Base-by-base conservation (phyloP, 2,888 invertebrate species). In the Trichogramma evanescens region DNA sequence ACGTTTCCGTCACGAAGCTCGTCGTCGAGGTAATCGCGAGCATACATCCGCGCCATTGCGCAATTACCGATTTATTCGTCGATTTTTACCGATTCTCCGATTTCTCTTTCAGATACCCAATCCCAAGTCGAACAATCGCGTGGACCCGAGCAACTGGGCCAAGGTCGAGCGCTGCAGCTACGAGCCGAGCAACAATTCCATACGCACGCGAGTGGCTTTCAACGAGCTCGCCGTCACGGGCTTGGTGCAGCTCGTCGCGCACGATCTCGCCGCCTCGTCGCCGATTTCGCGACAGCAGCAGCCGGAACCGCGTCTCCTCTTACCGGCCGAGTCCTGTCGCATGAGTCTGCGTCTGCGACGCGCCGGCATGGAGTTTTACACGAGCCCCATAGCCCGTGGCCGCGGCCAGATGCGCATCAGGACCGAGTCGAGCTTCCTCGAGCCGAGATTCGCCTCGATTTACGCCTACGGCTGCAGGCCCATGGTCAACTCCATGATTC, bases 371-470 rank as follows among this genome's bases (percentile, higher is more conserved):
- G 90, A 90, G 71, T 78, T 80, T 62, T 84, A 86, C 65, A 89
- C 89, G 0, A 85, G 86, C 66, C 89, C 90, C 0, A 79, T 88
- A 40, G 83, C 85, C 51, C 82, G 86, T 43, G 85, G 85, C 67
- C 82, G 86, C 0, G 87, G 87, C 0, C 86, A 86, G 67, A 87
- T 88, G 75, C 85, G 87, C 68, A 86, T 88, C 2, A 85, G 88
- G 74, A 90, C 90, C 0, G 90, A 90, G 71, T 90, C 91, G 0
- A 90, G 89, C 72, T 92, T 92, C 70, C 83, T 91, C 0, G 91
- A 92, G 69, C 91, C 91, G 0, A 88, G 91, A 9, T 91, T 91
- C 69, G 88, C 91, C 44, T 91, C 91, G 50, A 90, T 92, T 0
- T 91, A 91, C 70, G 91, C 91, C 0, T 91, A 91, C 66, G 90